phyloP scores from a whole-genome alignment of 2,888 invertebrate genomes.

The Gastracanthus pulcherrimus region DNA sequence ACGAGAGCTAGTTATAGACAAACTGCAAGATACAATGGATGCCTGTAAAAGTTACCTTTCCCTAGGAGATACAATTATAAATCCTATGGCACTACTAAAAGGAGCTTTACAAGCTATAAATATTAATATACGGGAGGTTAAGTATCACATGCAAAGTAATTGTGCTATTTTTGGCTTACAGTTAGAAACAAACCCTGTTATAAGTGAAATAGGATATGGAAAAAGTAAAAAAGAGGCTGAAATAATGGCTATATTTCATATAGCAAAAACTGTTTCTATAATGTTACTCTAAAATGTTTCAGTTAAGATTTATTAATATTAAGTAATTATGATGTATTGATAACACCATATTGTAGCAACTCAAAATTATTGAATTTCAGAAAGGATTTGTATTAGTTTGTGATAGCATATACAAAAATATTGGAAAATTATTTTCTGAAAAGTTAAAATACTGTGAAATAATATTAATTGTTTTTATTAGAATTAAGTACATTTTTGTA shows the following conservation, averaged over 20 bases:
- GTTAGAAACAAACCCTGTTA: slow-evolving; percentile 31
- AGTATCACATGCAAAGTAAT: neutral
- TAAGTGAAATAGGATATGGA: slow-evolving; percentile 39
- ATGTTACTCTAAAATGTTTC: slow-evolving; percentile 15
- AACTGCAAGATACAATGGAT: neutral
- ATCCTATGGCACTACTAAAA: neutral
- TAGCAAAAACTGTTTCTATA: slow-evolving; percentile 20
- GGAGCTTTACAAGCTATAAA: neutral
- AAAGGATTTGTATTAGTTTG: too few species aligned
- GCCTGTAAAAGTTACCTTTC: neutral
- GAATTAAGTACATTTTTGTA: too few species aligned
- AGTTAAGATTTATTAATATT: too few species aligned
- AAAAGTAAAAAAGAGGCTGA: neutral
- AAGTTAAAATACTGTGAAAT: too few species aligned
- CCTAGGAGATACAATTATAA: neutral
- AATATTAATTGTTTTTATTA: too few species aligned
- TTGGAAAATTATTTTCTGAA: too few species aligned
- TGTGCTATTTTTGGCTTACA: neutral
- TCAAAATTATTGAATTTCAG: too few species aligned
- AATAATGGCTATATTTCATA: neutral
- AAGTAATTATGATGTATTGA: too few species aligned
- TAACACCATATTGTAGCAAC: too few species aligned
- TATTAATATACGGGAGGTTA: neutral
- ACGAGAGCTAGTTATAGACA: neutral
- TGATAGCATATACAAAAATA: too few species aligned